A percentile compares a stretch with the other conserved stretches of the same genome.
These are phyloP conservation scores for Nyctereutes procyonoides DNA, from an alignment of 2,113 vertebrate genomes.

Conservation along the genomic window DNA sequence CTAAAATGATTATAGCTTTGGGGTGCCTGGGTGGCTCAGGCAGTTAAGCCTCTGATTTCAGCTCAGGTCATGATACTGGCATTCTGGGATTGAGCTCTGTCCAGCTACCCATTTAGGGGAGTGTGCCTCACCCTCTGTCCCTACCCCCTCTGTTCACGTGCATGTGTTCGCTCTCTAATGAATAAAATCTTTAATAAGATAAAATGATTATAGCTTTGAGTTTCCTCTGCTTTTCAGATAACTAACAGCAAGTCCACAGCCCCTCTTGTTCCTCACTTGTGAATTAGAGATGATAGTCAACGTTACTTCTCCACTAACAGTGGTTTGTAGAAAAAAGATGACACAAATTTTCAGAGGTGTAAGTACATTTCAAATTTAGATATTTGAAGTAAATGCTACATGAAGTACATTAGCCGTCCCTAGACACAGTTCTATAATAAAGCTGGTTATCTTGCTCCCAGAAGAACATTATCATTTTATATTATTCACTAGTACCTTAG, in stretches of 20 bases:
- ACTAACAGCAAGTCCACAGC: neutral
- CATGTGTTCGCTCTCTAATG: neutral
- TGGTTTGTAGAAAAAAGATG: constrained; percentile 21
- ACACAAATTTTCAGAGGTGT: neutral
- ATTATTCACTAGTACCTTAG: neutral
- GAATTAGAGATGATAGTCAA: neutral
- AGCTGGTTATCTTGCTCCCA: neutral
- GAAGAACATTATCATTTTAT: neutral
- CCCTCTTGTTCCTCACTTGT: neutral
- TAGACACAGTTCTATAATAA: neutral
- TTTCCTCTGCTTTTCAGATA: neutral
- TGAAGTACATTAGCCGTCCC: neutral
- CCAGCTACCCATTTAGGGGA: neutral
- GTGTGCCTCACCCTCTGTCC: neutral
- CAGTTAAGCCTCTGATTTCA: neutral
- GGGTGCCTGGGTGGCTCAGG: neutral
- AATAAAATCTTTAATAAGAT: neutral
- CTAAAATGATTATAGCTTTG: neutral
- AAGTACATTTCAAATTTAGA: neutral
- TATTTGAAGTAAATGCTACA: neutral
- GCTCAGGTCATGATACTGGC: neutral
- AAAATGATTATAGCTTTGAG: neutral
- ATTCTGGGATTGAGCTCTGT: neutral
- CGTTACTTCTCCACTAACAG: neutral
- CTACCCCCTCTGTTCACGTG: neutral